phyloP scores from a whole-genome alignment of 1,140 invertebrate genomes.

The Cyclina sinensis region DNA sequence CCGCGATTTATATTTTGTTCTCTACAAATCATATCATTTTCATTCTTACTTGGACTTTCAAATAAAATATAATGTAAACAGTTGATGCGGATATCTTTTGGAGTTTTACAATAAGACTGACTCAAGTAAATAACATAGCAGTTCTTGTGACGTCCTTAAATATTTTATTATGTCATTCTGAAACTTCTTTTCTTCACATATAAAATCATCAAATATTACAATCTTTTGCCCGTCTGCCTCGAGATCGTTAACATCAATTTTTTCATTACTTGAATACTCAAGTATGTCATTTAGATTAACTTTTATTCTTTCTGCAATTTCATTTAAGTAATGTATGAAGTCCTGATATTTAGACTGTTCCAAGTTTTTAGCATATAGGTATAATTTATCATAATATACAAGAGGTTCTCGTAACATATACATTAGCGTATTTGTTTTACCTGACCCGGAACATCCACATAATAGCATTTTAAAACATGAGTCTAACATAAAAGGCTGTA shows the following conservation, averaged over 20 bases:
- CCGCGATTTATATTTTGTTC: too few species aligned
- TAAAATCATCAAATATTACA: slow-evolving; percentile 11
- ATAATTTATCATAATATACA: slow-evolving; percentile 26
- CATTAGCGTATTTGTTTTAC: neutral
- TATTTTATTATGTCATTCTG: neutral
- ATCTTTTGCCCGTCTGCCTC: neutral
- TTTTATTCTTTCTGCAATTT: neutral
- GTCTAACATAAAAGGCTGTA: neutral
- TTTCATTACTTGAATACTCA: neutral
- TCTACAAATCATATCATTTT: too few species aligned
- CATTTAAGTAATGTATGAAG: neutral
- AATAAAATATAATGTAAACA: too few species aligned
- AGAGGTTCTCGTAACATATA: slow-evolving; percentile 26
- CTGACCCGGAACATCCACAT: neutral
- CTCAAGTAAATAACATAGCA: neutral
- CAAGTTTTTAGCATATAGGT: slow-evolving; percentile 1
- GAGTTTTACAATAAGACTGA: neutral
- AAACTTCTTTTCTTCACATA: slow-evolving; percentile 8
- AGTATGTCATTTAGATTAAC: neutral
- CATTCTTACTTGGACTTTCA: too few species aligned
- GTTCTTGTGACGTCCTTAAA: neutral
- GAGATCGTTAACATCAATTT: neutral
- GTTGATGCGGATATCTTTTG: slow-evolving; percentile 8
- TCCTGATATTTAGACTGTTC: neutral
- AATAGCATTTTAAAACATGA: neutral